Evolutionary conservation across 64 coral and sea anemone species (phyloP), one percentile per base, ranked within the genome.

Genomic region (Stichodactyla helianthus): DNA sequence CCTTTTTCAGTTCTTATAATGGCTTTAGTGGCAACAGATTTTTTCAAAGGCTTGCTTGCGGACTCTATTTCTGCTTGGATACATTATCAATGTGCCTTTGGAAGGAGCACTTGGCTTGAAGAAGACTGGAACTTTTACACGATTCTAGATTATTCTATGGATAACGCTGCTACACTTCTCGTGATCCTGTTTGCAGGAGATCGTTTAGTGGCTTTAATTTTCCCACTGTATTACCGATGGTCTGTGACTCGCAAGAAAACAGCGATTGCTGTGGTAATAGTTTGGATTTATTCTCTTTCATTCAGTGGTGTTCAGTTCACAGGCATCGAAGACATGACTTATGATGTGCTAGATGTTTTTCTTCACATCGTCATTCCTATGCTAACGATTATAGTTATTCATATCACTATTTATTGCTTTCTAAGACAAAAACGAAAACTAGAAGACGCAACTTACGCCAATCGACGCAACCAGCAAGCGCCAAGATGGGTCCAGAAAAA

Each of bases 121-220:
- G 26, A 79, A 15, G 77, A 79, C 77, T 79, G 77, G 77, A 79
- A 79, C 50, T 79, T 79, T 18, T 52, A 79, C 77, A 79, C 77
- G 0, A 11, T 51, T 50, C 19, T 79, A 28, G 77, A 79, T 23
- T 79, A 79, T 50, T 15, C 50, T 35, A 6, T 79, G 77, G 77
- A 79, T 79, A 79, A 79, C 50, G 27, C 77, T 79, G 28, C 77
- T 51, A 79, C 77, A 12, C 27, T 79, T 52, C 50, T 79, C 2
- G 77, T 79, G 5, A 79, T 52, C 15, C 50, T 79, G 10, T 79
- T 79, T 79, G 25, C 77, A 79, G 77, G 27, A 52, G 77, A 79
- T 79, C 77, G 77, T 5, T 28, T 79, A 35, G 2, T 79, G 2
- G 77, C 77, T 35, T 6, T 79, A 50, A 8, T 52, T 15, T 35